Evolutionary conservation across 2,113 vertebrate genomes (phyloP), one percentile per base, ranked within the genome.

Genomic region (Rhipidura dahli): DNA sequence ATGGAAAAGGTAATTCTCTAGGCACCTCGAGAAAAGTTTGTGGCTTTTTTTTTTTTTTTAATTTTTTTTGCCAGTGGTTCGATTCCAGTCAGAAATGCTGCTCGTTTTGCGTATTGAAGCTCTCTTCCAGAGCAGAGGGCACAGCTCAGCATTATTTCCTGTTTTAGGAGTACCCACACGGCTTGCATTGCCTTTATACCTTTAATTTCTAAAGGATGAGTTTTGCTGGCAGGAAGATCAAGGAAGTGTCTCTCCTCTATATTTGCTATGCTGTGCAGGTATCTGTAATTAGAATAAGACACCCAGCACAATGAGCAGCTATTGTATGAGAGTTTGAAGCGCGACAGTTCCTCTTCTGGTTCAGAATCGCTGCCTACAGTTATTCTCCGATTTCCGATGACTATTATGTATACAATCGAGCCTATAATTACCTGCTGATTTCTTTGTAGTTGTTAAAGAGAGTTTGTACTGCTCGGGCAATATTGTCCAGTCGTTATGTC

Each of bases 351-450:
- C 54, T 83, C 92, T 92, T 95, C 83, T 80, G 70, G 37, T 47
- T 94, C 87, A 94, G 79, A 89, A 89, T 90, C 77, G 30, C 89
- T 96, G 92, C 87, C 47, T 94, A 92, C 82, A 96, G 84, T 95
- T 92, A 92, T 76, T 57, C 50, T 88, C 81, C 68, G 83, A 94
- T 90, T 93, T 97, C 86, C 89, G 68, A 73, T 50, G 87, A 83
- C 76, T 91, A 82, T 89, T 96, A 92, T 57, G 50, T 94, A 64
- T 68, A 89, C 82, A 88, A 83, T 93, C 56, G 30, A 88, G 81
- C 69, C 87, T 72, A 95, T 96, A 96, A 97, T 96, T 91, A 97
- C 93, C 96, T 96, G 85, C 69, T 97, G 78, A 84, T 97, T 97
- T 97, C 96, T 96, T 97, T 96, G 94, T 93, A 84, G 90, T 73